phyloP scores from a whole-genome alignment of 2,797 vertebrate species.

The Vultur gryphus region DNA sequence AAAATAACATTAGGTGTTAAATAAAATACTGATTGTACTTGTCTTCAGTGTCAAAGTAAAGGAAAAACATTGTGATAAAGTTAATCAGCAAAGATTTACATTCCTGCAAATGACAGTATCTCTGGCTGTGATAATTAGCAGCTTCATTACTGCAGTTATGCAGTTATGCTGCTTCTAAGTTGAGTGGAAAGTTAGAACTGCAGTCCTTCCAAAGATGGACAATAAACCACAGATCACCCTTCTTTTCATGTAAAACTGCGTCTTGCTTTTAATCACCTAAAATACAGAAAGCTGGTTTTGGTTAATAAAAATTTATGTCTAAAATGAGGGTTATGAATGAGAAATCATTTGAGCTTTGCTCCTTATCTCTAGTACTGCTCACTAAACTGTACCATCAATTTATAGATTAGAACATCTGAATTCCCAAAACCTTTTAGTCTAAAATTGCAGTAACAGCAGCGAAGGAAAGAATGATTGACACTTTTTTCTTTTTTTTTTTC shows the following conservation, averaged over 20 bases:
- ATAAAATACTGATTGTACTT: neutral
- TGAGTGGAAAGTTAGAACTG: neutral
- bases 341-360: neutral
- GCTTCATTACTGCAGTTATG: neutral
- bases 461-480: neutral
- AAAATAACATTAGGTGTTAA: neutral
- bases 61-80: neutral
- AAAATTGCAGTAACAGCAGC: neutral
- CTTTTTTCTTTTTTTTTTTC: too few relatives aligned
- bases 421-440: neutral
- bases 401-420: neutral
- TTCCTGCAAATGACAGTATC: neutral
- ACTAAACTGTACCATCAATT: neutral
- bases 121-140: neutral
- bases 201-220: neutral
- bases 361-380: neutral
- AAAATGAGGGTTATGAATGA: slow-evolving; percentile 23
- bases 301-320: slow-evolving; percentile 31
- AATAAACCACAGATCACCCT: neutral
- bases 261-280: slow-evolving; percentile 50
- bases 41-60: neutral
- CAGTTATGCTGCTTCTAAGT: neutral
- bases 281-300: slow-evolving; percentile 1
- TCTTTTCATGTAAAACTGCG: neutral
- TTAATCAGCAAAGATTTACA: neutral